Evolutionary conservation across 2,888 invertebrate species (phyloP).

Genomic region (Drosophila nigricruria): DNA sequence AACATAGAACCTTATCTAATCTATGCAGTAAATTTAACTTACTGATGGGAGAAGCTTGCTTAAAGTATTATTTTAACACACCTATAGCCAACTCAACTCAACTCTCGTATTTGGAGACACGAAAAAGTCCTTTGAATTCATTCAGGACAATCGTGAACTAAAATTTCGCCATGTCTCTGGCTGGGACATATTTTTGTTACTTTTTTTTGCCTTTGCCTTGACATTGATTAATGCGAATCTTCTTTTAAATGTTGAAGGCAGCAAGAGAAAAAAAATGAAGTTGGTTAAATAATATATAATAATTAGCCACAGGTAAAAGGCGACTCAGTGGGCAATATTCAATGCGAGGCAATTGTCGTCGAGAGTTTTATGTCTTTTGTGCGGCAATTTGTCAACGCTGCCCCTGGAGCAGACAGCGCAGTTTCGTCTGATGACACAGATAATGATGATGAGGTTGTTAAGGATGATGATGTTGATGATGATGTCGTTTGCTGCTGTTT

Average conservation of each 20-base stretch:
- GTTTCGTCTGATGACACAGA: constrained; percentile 5
- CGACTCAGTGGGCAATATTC: constrained; percentile 30
- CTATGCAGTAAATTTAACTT: neutral
- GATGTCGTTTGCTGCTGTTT: constrained; percentile 10
- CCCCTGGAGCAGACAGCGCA: constrained; percentile 16
- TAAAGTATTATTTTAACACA: neutral
- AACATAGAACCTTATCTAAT: neutral
- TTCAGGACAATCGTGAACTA: neutral
- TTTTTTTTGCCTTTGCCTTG: constrained; percentile 18
- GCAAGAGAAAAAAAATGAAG: neutral
- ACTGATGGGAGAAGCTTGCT: neutral
- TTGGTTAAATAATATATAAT: constrained; percentile 52
- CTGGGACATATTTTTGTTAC: constrained; percentile 5
- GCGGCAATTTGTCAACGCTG: constrained; percentile 68
- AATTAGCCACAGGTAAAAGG: constrained; percentile 64
- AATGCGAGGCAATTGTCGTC: constrained; percentile 29
- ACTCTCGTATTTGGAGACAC: neutral
- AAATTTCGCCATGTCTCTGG: neutral
- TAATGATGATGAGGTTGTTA: constrained; percentile 5
- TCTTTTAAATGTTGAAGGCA: constrained; percentile 7
- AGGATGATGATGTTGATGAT: constrained; percentile 10
- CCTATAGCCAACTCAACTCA: neutral
- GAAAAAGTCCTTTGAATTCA: neutral
- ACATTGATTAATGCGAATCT: constrained; percentile 64
- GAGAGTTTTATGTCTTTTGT: constrained; percentile 8